Base-by-base conservation (phyloP, 2,888 invertebrate genomes). In the Agrotis puta region DNA sequence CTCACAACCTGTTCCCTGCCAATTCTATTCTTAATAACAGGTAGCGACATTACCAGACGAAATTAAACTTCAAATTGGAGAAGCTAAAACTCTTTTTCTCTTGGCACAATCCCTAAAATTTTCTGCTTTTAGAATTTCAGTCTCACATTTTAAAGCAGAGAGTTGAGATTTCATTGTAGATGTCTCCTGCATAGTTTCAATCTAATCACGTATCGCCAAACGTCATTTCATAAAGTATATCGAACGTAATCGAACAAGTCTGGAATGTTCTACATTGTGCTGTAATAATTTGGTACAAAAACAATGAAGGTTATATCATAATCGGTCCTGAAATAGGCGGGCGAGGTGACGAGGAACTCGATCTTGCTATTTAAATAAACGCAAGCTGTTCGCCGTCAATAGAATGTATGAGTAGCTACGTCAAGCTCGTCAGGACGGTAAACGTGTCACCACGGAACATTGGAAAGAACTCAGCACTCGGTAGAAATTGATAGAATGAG, bases 21-120 rank as follows among this genome's bases (percentile, higher is more conserved):
- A 94, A 93, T 73, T 94, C 94, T 94, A 94, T 94, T 94, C 91
- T 93, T 91, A 91, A 85, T 87, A 87, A 88, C 87, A 86, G 81
- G 81, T 83, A 51, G 73, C 48, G 62, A 70, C 53, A 74, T 57
- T 67, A 59, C 59, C 81, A 84, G 64, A 66, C 71, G 18, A 85
- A 75, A 80, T 77, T 64, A 39, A 68, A 85, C 82, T 78, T 73
- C 83, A 79, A 58, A 22, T 33, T 39, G 14, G 4, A 24, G 43
- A n/a, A 0, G 33, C 39, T 83, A 87, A 82, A 84, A 73, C 58
- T 72, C 61, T 65, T 75, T 81, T 86, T 86, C 48, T 50, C 54
- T 72, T 74, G 74, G 51, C 62, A 69, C 18, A 5, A 68, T 62
- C 64, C 22, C 47, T 47, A 27, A 33, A 27, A 33, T 56, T 54